Evolutionary conservation across 2,113 vertebrate genomes (phyloP), one percentile per base, ranked within the genome.

Genomic region (Pantherophis guttatus): DNA sequence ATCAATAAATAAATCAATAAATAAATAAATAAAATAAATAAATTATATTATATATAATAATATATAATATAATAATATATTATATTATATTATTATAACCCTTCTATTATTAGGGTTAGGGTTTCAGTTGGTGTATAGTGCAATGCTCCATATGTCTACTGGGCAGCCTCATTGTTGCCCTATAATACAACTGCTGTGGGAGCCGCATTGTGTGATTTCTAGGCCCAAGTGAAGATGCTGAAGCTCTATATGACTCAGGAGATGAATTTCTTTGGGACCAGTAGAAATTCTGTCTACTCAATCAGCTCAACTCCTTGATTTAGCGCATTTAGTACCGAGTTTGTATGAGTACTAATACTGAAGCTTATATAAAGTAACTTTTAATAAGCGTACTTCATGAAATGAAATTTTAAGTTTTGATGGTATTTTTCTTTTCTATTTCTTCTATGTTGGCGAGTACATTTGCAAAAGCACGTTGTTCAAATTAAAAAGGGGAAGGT

Each of bases 381-480:
- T 81, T 39, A 7, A 81, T 39, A 33, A 81, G 70, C 70, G 1
- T 81, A 81, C n/a, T 81, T 81, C 70, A 8, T 19, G 70, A 81
- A 81, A 70, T n/a, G 29, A 70, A n/a, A n/a, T n/a, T 70, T 70
- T 15, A 70, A 19, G 33, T 81, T 81, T 54, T n/a, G 86, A 54
- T 53, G 12, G 13, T 87, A 8, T n/a, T 87, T 53, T 26, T n/a
- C n/a, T 24, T 44, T 91, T 87, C 58, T 92, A 88, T 39, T 75
- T 57, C 44, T 8, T 0, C 29, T 87, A 11, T 55, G 29, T 12
- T 81, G 70, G 33, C 7, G 33, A 39, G 0, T 54, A 93, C 52
- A 48, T 33, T 23, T 0, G 0, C 23, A 10, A 44, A 9, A 8
- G 44, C 24, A 1, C 10, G 53, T 58, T 86, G 70, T 0, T 0